Base-by-base conservation (phyloP, 2,888 invertebrate species). In the Aspidiotus rigidus region DNA sequence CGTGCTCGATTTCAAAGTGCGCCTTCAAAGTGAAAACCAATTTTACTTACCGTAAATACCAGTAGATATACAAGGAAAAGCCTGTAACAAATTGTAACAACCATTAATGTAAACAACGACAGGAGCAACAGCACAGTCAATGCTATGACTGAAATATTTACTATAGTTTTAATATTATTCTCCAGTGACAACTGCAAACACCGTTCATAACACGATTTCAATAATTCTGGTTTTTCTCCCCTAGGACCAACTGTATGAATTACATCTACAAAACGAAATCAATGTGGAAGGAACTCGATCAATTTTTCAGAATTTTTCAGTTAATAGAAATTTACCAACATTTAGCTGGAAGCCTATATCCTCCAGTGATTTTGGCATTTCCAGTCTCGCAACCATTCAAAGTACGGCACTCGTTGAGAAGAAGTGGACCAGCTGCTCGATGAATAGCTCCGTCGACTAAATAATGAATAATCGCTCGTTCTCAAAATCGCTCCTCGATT, bases 51-150 rank as follows among this genome's bases (percentile, higher is more conserved):
- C 90, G 77, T 90, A 93, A 72, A 93, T 83, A n/a, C 94, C 94
- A 7, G 94, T 94, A 0, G 92, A 90, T 75, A 94, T 90, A 76
- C 93, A 93, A 0, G 93, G 93, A 77, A 93, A 93, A 0, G 93
- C 92, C 81, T 83, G 72, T 60, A 74, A 75, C 70, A 62, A 61
- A 3, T 53, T 5, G 3, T 11, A 53, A 53, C 11, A 53, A 1
- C 5, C 53, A 13, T 53, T 53, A 53, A 53, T 13, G 3, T 11
- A 53, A n/a, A 13, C n/a, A 3, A 53, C 9, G 3, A 53, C 53
- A 53, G 53, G 11, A 11, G 11, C 11, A 5, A 53, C 11, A 53
- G 53, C n/a, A n/a, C 11, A 53, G 3, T 53, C n/a, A 13, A 13
- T 2, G n/a, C n/a, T 13, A 11, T 3, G 3, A 15, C 17, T n/a